A percentile compares a stretch with the other conserved stretches of the same genome.
Evolutionary conservation across 1,140 invertebrate genomes (phyloP).

Genomic region (Cyrtorhinus lividipennis): DNA sequence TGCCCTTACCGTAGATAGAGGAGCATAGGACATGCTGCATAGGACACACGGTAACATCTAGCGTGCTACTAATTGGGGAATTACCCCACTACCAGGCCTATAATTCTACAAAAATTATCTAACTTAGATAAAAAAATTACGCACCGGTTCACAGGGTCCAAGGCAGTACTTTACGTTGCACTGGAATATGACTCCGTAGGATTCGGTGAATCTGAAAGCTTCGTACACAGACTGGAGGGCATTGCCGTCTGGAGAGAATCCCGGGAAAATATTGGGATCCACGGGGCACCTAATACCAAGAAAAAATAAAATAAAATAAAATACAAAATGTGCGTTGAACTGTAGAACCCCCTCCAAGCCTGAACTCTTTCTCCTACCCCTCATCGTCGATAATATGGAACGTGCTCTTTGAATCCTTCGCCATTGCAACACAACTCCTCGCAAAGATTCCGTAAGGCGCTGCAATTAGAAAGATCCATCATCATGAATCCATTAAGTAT

Average conservation of each 20-base stretch:
- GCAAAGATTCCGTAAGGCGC: conserved; percentile 92
- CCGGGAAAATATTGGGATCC: conserved; percentile 83
- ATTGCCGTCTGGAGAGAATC: conserved; percentile 71
- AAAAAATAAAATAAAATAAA: too few relatives aligned
- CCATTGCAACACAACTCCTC: conserved; percentile 89
- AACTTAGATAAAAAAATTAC: conserved; percentile 21
- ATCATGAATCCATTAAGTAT: too few relatives aligned
- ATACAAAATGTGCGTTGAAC: too few relatives aligned
- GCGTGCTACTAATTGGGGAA: too few relatives aligned
- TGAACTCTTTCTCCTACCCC: too few relatives aligned
- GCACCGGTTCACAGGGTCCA: conserved; percentile 83
- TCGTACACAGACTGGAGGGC: conserved; percentile 83
- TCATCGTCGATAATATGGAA: conserved; percentile 93
- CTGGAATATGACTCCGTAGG: conserved; percentile 92
- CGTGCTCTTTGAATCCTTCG: conserved; percentile 87
- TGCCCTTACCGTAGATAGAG: too few relatives aligned
- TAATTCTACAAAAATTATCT: neutral
- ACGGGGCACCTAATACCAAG: conserved; percentile 59
- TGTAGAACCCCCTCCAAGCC: too few relatives aligned
- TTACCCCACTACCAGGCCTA: too few relatives aligned
- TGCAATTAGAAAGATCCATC: conserved; percentile 30
- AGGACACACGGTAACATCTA: too few relatives aligned
- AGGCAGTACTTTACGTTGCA: conserved; percentile 94
- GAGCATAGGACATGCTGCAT: too few relatives aligned
- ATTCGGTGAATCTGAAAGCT: conserved; percentile 89